Conservation (phyloP, 2,113 vertebrate species). For the Dermatemys mawii region DNA sequence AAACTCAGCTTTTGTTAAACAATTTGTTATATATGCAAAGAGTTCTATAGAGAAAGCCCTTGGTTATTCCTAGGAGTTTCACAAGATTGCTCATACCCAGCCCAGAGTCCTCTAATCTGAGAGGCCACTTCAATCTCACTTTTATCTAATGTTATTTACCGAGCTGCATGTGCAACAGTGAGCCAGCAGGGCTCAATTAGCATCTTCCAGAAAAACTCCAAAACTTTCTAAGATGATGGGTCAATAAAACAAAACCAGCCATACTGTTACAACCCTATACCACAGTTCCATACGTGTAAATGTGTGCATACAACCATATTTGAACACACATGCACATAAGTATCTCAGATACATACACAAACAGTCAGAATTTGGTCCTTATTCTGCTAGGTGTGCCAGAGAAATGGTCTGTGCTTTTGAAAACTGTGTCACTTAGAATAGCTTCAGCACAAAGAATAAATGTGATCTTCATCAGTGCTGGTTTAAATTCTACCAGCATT, state of each 20-base stretch:
- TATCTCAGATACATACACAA: background rate
- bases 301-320: background rate
- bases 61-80: background rate
- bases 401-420: background rate
- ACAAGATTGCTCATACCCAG: background rate
- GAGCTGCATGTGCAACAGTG: background rate
- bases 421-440: background rate
- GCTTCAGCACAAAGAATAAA: background rate
- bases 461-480: background rate
- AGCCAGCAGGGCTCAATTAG: background rate
- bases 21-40: background rate
- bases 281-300: background rate
- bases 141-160: background rate
- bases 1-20: background rate
- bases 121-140: background rate
- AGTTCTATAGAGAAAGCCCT: background rate
- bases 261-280: background rate
- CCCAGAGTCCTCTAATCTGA: fast-evolving
- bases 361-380: background rate
- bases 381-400: background rate
- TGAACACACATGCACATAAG: background rate
- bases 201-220: background rate
- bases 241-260: background rate
- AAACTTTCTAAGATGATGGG: background rate
- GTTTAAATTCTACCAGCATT: background rate